These are phyloP conservation scores for Panthera uncia DNA, from an alignment of 2,113 vertebrate species.

Conservation along the genomic window DNA sequence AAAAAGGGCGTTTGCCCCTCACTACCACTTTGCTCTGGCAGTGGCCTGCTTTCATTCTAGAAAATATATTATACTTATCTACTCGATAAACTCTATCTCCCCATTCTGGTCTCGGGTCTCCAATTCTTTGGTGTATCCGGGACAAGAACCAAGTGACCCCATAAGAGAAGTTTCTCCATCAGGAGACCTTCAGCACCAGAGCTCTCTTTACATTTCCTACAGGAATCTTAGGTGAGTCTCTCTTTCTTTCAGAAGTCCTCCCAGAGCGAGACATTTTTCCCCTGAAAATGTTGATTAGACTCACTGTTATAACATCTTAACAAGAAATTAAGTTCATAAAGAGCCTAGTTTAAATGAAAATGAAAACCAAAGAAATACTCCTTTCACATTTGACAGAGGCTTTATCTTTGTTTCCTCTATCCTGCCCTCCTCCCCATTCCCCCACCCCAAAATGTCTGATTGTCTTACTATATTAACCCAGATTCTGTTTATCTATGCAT, in stretches of 20 bases:
- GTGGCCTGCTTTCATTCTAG: too few species aligned
- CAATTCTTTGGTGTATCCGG: too few species aligned
- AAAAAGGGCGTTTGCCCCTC: too few species aligned
- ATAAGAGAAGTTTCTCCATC: too few species aligned
- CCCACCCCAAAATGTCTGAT: not conserved
- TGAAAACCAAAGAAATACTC: not conserved
- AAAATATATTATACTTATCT: too few species aligned
- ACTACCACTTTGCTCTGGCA: too few species aligned
- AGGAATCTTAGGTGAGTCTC: not conserved
- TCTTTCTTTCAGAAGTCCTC: not conserved
- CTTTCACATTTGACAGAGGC: not conserved
- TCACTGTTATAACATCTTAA: not conserved
- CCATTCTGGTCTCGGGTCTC: too few species aligned
- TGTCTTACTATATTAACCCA: not conserved
- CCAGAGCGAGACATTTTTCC: not conserved
- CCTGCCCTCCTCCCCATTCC: not conserved
- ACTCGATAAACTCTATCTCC: too few species aligned
- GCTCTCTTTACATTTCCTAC: not conserved
- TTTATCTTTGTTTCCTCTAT: not conserved
- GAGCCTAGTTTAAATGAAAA: not conserved
- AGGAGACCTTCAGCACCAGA: not conserved
- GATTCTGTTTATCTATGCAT: conserved; percentile 36
- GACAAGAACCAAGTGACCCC: not conserved
- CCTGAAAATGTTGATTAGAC: not conserved
- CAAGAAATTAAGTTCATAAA: conserved; percentile 28